Conservation (phyloP, 1,140 invertebrate species). For the Macrotrachela quadricornifera region DNA sequence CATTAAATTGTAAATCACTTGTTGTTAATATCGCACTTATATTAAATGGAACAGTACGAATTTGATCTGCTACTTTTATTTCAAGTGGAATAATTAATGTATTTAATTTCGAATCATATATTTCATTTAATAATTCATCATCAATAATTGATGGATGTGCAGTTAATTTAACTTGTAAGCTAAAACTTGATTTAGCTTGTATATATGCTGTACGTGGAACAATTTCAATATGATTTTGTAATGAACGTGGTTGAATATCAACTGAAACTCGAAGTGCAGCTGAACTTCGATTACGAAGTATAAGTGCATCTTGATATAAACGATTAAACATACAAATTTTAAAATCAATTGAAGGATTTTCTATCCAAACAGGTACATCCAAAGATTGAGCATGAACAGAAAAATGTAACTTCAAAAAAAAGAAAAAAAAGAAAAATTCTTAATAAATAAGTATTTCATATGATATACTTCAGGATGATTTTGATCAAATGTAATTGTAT, state of each 20-base stretch:
- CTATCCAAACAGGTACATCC: slow-evolving; percentile 30
- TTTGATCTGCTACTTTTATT: slow-evolving; percentile 27
- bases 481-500: slow-evolving; percentile 1
- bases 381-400: slow-evolving; percentile 20
- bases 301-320: slow-evolving; percentile 29
- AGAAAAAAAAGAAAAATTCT: background rate
- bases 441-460: background rate
- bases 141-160: slow-evolving; percentile 13
- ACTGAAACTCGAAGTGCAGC: slow-evolving; percentile 22
- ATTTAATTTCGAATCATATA: background rate
- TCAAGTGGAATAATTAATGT: slow-evolving; percentile 26
- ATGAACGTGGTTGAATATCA: slow-evolving; percentile 21
- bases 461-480: background rate
- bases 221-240: slow-evolving; percentile 26
- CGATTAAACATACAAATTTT: slow-evolving; percentile 30
- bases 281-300: background rate
- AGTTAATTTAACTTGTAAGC: slow-evolving; percentile 28
- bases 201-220: slow-evolving; percentile 29
- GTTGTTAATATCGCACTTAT: slow-evolving; percentile 28
- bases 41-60: slow-evolving; percentile 22
- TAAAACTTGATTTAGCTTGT: slow-evolving; percentile 28
- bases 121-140: background rate
- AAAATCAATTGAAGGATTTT: slow-evolving; percentile 23
- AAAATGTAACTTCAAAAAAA: slow-evolving; percentile 21
- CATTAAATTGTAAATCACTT: slow-evolving; percentile 26